Conservation (phyloP, 1,140 invertebrate genomes). For the Lerema accius region DNA sequence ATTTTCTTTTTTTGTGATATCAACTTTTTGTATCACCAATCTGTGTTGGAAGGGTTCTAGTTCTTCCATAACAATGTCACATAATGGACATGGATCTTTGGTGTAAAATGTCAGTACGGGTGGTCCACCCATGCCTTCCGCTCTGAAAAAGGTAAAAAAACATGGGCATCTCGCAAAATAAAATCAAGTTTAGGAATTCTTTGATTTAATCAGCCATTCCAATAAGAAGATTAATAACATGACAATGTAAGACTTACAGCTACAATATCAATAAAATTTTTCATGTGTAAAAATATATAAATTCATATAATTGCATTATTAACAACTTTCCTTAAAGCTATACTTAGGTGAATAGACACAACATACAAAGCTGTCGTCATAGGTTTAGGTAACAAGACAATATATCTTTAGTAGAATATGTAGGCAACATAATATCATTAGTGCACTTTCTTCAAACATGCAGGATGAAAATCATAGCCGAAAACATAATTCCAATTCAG, state of each 20-base stretch:
- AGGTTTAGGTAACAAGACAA: conserved; percentile 24
- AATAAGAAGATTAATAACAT: conserved; percentile 25
- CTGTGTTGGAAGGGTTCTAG: conserved; percentile 85
- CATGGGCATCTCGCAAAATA: conserved; percentile 15
- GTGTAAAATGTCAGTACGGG: conserved; percentile 90
- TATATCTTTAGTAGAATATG: conserved; percentile 8
- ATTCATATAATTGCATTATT: conserved; percentile 25
- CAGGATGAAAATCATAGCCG: no score
- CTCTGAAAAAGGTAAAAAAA: conserved; percentile 58
- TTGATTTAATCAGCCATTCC: conserved; percentile 38
- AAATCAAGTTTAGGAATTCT: conserved; percentile 24
- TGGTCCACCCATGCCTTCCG: conserved; percentile 53
- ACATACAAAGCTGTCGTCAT: conserved; percentile 35
- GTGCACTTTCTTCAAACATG: no score
- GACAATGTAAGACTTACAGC: conserved; percentile 19
- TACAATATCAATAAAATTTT: neutral
- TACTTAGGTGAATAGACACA: conserved; percentile 12
- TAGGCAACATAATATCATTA: conserved; percentile 6
- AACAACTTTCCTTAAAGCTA: conserved; percentile 27
- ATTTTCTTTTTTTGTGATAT: conserved; percentile 90
- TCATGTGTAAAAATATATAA: conserved; percentile 29
- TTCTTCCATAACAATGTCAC: conserved; percentile 90
- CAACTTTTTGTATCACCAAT: conserved; percentile 87
- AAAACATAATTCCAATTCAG: no score
- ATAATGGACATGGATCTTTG: conserved; percentile 91